Percentiles rank a stretch among this genome's conserved stretches.
These are phyloP conservation scores for Drosophila lowei DNA, from an alignment of 1,140 invertebrate species.

Conservation along the genomic window DNA sequence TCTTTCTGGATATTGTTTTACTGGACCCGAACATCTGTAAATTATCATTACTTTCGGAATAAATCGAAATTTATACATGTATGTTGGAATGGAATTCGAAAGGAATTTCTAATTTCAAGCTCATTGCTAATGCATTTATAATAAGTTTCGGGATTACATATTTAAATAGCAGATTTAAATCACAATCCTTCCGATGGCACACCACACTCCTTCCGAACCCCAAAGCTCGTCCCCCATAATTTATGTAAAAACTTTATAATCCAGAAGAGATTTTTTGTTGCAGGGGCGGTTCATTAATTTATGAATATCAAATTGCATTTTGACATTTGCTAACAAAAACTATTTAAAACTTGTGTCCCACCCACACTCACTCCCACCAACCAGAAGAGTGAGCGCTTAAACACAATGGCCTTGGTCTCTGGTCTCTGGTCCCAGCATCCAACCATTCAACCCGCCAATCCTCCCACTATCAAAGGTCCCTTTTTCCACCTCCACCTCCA, in stretches of 20 bases:
- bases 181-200: conserved; percentile 16
- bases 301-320: conserved; percentile 78
- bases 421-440: background rate
- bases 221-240: conserved; percentile 41
- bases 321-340: conserved; percentile 76
- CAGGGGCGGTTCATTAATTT: conserved; percentile 73
- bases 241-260: conserved; percentile 69
- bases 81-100: conserved; percentile 14
- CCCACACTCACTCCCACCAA: background rate
- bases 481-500: conserved; percentile 20
- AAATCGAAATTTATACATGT: background rate
- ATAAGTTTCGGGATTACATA: conserved; percentile 57
- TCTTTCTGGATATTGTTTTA: too few relatives aligned
- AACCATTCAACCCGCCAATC: background rate
- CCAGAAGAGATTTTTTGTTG: conserved; percentile 58
- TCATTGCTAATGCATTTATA: conserved; percentile 52
- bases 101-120: conserved; percentile 32
- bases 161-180: conserved; percentile 57
- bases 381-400: background rate
- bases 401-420: conserved; percentile 27
- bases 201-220: background rate
- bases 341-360: conserved; percentile 71
- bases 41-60: conserved; percentile 15
- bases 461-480: conserved; percentile 21
- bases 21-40: conserved; percentile 5